Base-by-base conservation (phyloP, 2,113 vertebrate species). In the Leptocoma aspasia region DNA sequence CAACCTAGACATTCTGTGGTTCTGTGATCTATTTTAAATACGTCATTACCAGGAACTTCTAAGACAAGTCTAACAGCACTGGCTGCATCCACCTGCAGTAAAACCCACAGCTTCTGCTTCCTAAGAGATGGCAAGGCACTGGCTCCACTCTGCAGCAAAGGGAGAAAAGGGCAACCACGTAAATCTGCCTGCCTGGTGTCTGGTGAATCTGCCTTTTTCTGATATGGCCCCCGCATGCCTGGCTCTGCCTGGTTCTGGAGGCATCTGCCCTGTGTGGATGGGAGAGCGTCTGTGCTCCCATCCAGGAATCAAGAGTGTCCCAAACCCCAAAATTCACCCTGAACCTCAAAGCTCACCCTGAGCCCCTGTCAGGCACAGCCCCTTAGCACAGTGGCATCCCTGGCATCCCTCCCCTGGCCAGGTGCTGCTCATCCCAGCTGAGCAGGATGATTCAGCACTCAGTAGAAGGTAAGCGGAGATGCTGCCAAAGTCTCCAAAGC, bases 401-500 rank as follows among this genome's bases (percentile, higher is more conserved):
- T 56, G 45, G 60, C 1, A 0, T 13, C 52, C 26, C 42, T 65
- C 54, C 23, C 56, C 70, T 45, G 66, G 56, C 39, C 86, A 76
- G 79, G 61, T 90, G 75, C 85, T 66, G 78, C 57, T 70, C 30
- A 44, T 20, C 39, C 30, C 63, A 78, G 60, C 78, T n/a, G 41
- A 71, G 90, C 41, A 72, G 75, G 24, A 94, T 95, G 95, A 94
- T 79, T 95, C 96, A 93, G 94, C 49, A 3, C 52, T 70, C 0
- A 0, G 16, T 47, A 37, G 57, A 86, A 89, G 52, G 54, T 73
- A 91, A 82, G 81, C 0, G 0, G 14, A 59, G 69, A 65, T 27
- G 49, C 88, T 96, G 92, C 85, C 92, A 90, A 91, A 72, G 57
- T 30, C 61, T 88, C 70, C 28, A 41, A 52, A 3, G 11, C 2